Evolutionary conservation across 1,140 invertebrate species (phyloP), one percentile per base, ranked within the genome.

Genomic region (Physella acuta): DNA sequence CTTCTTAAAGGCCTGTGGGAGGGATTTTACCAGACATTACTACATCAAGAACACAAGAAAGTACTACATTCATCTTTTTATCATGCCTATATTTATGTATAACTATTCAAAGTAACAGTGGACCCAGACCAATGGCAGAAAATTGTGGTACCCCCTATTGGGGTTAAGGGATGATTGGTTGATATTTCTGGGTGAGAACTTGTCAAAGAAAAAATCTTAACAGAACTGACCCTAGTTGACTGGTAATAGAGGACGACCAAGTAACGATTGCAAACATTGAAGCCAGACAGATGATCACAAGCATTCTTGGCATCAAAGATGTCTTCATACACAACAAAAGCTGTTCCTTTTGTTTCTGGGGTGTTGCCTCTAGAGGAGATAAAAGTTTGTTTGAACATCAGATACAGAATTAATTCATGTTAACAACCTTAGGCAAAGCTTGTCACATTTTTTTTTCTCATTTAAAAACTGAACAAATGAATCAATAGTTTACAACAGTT

Each of bases 271-370:
- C 96, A 99, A 24, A 99, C 97, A 85, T 99, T 99, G 83, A 99
- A 99, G 33, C 97, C 97, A 70, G 94, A 97, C 51, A 99, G 87
- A 87, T 99, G 97, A 86, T 99, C 97, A 87, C 97, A 99, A 14
- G 97, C 97, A 89, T 99, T 99, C 86, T 98, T 99, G 0, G 97
- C 97, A 90, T 99, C 98, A 88, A 98, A 99, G 78, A 99, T 99
- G 83, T 99, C 98, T 88, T 99, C 97, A 86, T 98, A 99, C 0
- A 99, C 95, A 59, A 99, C 95, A 90, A 99, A 99, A 26, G 97
- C 97, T 63, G 97, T 99, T 53, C 97, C 97, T 87, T 94, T 91
- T 0, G 96, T 98, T 87, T 99, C 97, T 30, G 95, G 92, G 31
- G 97, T 99, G 77, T 98, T 99, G 1, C 97, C 97, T 36, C 94